Percentiles rank a stretch among this genome's conserved stretches.
Evolutionary conservation across 2,888 invertebrate genomes (phyloP).

Genomic region (Orchestes rusci): DNA sequence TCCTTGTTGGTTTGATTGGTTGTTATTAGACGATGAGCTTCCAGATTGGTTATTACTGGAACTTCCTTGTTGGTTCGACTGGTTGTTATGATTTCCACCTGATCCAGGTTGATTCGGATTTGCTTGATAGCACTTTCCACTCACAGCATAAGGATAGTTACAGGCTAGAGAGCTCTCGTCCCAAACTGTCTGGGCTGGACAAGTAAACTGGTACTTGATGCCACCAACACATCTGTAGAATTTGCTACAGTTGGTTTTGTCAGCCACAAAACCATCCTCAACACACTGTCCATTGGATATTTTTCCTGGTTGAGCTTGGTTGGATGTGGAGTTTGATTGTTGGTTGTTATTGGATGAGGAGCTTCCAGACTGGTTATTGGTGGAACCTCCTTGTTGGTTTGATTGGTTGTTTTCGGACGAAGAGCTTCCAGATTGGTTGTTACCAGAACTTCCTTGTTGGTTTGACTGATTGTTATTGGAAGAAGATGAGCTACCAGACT

Average conservation of each 20-base stretch:
- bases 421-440: slow-evolving; percentile 10
- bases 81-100: slow-evolving; percentile 19
- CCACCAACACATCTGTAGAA: slow-evolving; percentile 71
- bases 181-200: slow-evolving; percentile 73
- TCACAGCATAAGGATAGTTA: slow-evolving; percentile 60
- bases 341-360: slow-evolving; percentile 4
- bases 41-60: slow-evolving; percentile 19
- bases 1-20: slow-evolving; percentile 14
- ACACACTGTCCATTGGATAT: slow-evolving; percentile 31
- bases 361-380: slow-evolving; percentile 10
- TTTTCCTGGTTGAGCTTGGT: slow-evolving; percentile 26
- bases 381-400: slow-evolving; percentile 4
- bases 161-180: slow-evolving; percentile 60
- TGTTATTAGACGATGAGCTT: slow-evolving; percentile 8
- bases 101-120: slow-evolving; percentile 14
- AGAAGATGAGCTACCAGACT: slow-evolving; percentile 7
- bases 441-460: not conserved
- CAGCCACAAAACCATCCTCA: slow-evolving; percentile 64
- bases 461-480: slow-evolving; percentile 13
- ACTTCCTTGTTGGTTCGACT: no score
- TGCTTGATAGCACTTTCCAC: slow-evolving; percentile 30
- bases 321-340: slow-evolving; percentile 11
- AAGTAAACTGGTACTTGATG: slow-evolving; percentile 62
- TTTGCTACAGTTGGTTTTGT: slow-evolving; percentile 59
- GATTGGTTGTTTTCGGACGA: slow-evolving; percentile 11